A percentile compares a stretch with the other conserved stretches of the same genome.
These are phyloP conservation scores for Parazoanthus darwini DNA, from an alignment of 92 coral and sea anemone genomes.

Conservation along the genomic window DNA sequence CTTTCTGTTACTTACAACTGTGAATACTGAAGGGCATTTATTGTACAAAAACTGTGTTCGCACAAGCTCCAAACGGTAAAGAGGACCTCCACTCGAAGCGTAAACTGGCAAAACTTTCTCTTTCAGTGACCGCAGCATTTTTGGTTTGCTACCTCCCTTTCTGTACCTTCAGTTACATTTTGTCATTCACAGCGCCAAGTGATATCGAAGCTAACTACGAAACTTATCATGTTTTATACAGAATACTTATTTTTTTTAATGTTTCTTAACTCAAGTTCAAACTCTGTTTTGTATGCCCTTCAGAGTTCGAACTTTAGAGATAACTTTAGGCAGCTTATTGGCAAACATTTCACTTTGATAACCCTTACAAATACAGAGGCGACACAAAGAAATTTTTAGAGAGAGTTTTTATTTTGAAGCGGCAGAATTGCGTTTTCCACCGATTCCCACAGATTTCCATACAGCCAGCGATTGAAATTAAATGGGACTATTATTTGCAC, in stretches of 20 bases:
- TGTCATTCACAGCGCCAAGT: neutral
- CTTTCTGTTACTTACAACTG: constrained; percentile 6
- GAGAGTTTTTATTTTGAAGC: no score
- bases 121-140: neutral
- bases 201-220: neutral
- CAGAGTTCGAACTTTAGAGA: constrained; percentile 4
- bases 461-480: no score
- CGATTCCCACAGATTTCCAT: no score
- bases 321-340: neutral
- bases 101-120: neutral
- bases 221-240: neutral
- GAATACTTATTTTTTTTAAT: neutral
- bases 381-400: no score
- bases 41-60: neutral
- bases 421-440: no score
- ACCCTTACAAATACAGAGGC: no score
- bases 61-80: neutral
- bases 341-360: neutral
- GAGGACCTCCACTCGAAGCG: neutral
- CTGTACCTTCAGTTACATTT: neutral
- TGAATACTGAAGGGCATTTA: neutral
- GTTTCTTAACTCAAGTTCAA: neutral
- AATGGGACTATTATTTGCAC: no score
- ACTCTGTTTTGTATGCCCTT: neutral
- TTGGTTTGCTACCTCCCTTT: neutral